A percentile compares a stretch with the other conserved stretches of the same genome.
These are phyloP conservation scores for Noctua pronuba DNA, from an alignment of 2,888 invertebrate species.

Conservation along the genomic window DNA sequence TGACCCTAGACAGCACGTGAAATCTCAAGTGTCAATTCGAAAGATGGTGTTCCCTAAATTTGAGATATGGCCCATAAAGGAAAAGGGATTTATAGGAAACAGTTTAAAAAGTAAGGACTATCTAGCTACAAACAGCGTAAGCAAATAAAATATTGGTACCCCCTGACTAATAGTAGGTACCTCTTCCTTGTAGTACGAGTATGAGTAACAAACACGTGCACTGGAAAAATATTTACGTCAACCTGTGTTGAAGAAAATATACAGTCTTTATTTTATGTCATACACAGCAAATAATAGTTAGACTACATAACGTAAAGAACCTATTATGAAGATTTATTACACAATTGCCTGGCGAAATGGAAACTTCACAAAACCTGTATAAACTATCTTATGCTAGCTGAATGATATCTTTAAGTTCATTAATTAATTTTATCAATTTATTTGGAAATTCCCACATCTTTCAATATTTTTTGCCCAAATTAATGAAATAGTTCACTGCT, in stretches of 20 bases:
- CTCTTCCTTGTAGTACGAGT: constrained; percentile 2
- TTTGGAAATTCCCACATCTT: background rate
- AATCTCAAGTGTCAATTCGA: background rate
- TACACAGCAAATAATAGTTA: constrained; percentile 9
- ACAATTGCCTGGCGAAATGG: too few relatives aligned
- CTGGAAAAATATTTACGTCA: constrained; percentile 32
- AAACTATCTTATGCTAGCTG: background rate
- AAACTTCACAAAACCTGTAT: background rate
- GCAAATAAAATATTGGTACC: background rate
- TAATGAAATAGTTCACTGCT: too few relatives aligned
- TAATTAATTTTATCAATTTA: background rate
- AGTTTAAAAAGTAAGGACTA: background rate
- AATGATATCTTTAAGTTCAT: background rate
- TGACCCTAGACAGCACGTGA: background rate
- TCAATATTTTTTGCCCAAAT: background rate
- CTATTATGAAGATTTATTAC: background rate
- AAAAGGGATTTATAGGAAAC: background rate
- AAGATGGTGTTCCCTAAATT: background rate
- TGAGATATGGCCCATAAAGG: background rate
- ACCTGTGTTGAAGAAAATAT: background rate
- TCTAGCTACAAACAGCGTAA: constrained; percentile 20
- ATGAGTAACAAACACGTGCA: constrained; percentile 20
- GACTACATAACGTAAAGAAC: background rate
- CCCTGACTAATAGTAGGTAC: constrained; percentile 18
- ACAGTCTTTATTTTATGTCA: constrained; percentile 4